Conservation (phyloP, 2,888 invertebrate genomes). For the Lamellibrachia columna region DNA sequence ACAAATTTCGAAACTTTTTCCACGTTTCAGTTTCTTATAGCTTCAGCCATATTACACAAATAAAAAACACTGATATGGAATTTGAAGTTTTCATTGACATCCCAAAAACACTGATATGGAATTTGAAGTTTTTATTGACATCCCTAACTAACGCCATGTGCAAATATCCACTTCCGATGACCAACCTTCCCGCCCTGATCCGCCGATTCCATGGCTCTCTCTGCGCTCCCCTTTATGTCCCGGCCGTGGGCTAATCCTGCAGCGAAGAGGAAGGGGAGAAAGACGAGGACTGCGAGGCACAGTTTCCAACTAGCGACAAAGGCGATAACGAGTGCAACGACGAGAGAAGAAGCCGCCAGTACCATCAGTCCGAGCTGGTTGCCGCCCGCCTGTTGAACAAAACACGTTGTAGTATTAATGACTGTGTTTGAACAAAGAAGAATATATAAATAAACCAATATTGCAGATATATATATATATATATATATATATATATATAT, state of each 20-base stretch:
- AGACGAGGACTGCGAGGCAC: conserved; percentile 69
- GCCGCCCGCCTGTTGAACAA: conserved; percentile 17
- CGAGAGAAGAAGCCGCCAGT: background rate
- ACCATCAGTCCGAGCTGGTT: conserved; percentile 16
- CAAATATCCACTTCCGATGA: background rate
- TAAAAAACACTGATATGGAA: too few relatives aligned
- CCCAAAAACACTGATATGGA: too few relatives aligned
- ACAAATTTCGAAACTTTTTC: too few relatives aligned
- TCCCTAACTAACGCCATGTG: background rate
- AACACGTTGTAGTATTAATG: background rate
- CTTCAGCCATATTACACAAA: too few relatives aligned
- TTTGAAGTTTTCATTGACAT: background rate
- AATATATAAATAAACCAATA: too few relatives aligned
- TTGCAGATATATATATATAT: background rate
- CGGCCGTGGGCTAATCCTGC: conserved; percentile 57
- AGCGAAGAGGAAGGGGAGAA: conserved; percentile 68
- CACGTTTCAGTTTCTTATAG: too few relatives aligned
- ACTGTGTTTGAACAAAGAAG: too few relatives aligned
- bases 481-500: too few relatives aligned
- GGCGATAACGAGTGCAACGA: background rate
- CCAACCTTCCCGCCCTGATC: conserved; percentile 69
- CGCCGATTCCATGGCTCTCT: conserved; percentile 66
- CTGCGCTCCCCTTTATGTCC: conserved; percentile 55
- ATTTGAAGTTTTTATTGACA: too few relatives aligned
- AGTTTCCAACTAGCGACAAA: conserved; percentile 65